A percentile compares a stretch with the other conserved stretches of the same genome.
Conservation (phyloP, 1,140 invertebrate genomes). For the Procambarus clarkii region DNA sequence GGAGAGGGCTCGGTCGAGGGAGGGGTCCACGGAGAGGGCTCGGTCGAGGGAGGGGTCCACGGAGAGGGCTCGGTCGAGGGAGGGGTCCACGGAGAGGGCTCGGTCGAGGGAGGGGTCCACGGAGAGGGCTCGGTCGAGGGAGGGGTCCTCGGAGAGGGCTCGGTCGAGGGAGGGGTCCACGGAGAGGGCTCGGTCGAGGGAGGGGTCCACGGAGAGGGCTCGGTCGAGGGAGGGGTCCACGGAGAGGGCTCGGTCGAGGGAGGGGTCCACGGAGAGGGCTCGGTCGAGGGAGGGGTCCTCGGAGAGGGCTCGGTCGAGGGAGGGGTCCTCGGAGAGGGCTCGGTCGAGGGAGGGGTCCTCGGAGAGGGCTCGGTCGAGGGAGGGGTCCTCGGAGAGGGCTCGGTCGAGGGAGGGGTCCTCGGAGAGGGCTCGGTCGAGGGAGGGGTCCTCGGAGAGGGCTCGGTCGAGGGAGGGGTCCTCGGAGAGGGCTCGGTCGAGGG, state of each 20-base stretch:
- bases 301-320: background rate
- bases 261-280: background rate
- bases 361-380: background rate
- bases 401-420: background rate
- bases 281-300: background rate
- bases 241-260: no score
- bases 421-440: background rate
- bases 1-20: no score
- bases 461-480: no score
- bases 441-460: no score
- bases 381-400: background rate
- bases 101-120: background rate
- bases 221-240: no score
- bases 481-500: background rate
- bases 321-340: background rate
- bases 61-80: background rate
- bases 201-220: background rate
- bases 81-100: background rate
- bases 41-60: background rate
- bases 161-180: background rate
- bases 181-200: background rate
- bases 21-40: no score
- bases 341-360: background rate
- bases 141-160: background rate
- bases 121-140: background rate